phyloP scores from a whole-genome alignment of 1,140 invertebrate genomes.

The Zelostemma sp. region DNA sequence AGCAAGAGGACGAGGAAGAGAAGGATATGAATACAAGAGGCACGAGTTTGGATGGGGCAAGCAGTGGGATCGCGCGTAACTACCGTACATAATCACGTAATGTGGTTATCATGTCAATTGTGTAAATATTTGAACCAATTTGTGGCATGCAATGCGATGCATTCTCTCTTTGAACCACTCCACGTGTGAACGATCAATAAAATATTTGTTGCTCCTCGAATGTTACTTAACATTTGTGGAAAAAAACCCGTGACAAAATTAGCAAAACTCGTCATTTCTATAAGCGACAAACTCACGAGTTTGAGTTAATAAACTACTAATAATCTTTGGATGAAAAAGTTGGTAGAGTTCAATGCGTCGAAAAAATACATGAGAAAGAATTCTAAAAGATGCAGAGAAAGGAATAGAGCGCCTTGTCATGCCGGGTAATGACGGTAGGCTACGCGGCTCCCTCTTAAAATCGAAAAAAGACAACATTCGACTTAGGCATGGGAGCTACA shows the following conservation, averaged over 20 bases:
- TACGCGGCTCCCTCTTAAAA: constrained; percentile 46
- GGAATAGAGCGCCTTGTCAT: constrained; percentile 58
- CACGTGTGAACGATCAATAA: constrained; percentile 16
- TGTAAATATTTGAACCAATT: constrained; percentile 69
- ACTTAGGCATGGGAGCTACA: constrained; percentile 7
- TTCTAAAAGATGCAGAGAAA: constrained; percentile 51
- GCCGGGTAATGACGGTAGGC: constrained; percentile 59
- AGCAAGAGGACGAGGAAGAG: constrained; percentile 16
- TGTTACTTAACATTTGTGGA: not conserved
- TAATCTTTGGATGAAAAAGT: not conserved
- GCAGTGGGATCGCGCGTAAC: constrained; percentile 60
- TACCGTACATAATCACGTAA: constrained; percentile 66
- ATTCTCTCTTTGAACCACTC: not conserved
- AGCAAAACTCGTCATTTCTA: not conserved
- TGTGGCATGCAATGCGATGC: constrained; percentile 60
- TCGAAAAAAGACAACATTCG: constrained; percentile 24
- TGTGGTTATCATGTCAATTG: constrained; percentile 68
- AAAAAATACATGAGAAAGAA: constrained; percentile 41
- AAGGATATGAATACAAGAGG: constrained; percentile 20
- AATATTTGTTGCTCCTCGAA: constrained; percentile 5
- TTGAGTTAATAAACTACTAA: not conserved
- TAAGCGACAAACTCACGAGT: not conserved
- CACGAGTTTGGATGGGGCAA: constrained; percentile 34
- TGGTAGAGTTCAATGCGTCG: not conserved
- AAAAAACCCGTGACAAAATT: not conserved